Percentiles rank a stretch among this genome's conserved stretches.
Evolutionary conservation across 2,888 invertebrate species (phyloP).

Genomic region (Eristalis intricaria): DNA sequence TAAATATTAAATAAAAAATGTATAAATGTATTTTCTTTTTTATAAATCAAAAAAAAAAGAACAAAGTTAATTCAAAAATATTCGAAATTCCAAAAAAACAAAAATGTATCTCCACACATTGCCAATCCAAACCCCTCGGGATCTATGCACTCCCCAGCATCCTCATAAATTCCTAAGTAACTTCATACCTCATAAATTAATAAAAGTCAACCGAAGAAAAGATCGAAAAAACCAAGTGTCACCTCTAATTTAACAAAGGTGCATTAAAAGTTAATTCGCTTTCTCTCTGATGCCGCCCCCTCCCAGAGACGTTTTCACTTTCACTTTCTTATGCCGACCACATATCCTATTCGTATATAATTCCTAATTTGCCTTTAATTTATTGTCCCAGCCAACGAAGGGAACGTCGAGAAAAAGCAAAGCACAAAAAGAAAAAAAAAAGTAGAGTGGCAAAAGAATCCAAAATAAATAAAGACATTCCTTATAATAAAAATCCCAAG

Average conservation of each 20-base stretch:
- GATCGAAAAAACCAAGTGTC: slow-evolving; percentile 43
- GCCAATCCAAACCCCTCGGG: neutral
- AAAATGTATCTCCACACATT: neutral
- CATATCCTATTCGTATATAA: slow-evolving; percentile 78
- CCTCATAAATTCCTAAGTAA: slow-evolving; percentile 54
- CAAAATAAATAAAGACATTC: slow-evolving; percentile 80
- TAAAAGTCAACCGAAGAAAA: slow-evolving; percentile 30
- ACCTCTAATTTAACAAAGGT: slow-evolving; percentile 69
- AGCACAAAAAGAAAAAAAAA: slow-evolving; percentile 25
- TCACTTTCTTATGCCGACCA: slow-evolving; percentile 18
- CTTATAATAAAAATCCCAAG: slow-evolving; percentile 81
- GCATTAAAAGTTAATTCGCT: slow-evolving; percentile 70
- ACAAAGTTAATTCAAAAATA: too few relatives aligned
- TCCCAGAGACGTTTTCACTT: slow-evolving; percentile 30
- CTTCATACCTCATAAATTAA: slow-evolving; percentile 61
- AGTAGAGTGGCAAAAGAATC: slow-evolving; percentile 27
- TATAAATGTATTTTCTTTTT: too few relatives aligned
- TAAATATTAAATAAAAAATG: too few relatives aligned
- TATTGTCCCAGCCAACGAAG: slow-evolving; percentile 75
- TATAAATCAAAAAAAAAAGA: too few relatives aligned
- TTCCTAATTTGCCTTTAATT: slow-evolving; percentile 81
- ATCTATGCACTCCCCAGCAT: neutral
- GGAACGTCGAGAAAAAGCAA: slow-evolving; percentile 32
- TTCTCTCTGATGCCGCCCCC: slow-evolving; percentile 19
- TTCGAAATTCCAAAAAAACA: neutral